phyloP scores from a whole-genome alignment of 2,797 vertebrate genomes.

The Brachyrhaphis roseni region DNA sequence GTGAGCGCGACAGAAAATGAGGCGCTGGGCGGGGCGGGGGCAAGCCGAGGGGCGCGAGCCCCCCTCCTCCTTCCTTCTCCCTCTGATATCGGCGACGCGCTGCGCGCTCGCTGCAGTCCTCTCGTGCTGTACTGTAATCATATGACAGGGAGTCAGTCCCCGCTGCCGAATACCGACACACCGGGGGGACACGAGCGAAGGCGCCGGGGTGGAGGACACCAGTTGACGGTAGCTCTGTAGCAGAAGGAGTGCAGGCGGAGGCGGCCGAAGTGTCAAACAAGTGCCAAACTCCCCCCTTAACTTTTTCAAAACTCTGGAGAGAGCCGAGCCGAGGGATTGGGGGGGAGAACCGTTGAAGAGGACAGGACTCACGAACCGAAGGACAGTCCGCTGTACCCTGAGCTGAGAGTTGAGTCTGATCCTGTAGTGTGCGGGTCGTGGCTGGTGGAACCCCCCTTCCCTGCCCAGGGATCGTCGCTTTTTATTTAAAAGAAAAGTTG shows the following conservation, averaged over 20 bases:
- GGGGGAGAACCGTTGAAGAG: conserved; percentile 24
- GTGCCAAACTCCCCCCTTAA: conserved; percentile 34
- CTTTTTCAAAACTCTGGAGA: conserved; percentile 61
- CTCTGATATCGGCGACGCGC: conserved; percentile 60
- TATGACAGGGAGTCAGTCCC: conserved; percentile 77
- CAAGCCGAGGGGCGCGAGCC: conserved; percentile 38
- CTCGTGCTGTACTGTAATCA: conserved; percentile 78
- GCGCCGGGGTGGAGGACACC: conserved; percentile 23
- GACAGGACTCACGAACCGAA: conserved; percentile 29
- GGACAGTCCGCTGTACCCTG: conserved; percentile 34
- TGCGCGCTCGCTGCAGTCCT: conserved; percentile 59
- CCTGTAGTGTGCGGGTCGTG: conserved; percentile 50
- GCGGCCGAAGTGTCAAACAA: conserved; percentile 24
- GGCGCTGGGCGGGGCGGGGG: conserved; percentile 18
- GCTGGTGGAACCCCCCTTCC: conserved; percentile 30
- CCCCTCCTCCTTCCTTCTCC: conserved; percentile 1
- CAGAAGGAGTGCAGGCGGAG: conserved; percentile 30
- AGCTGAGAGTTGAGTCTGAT: conserved; percentile 41
- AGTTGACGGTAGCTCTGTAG: conserved; percentile 14
- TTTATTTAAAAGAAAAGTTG: background rate
- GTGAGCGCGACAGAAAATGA: background rate
- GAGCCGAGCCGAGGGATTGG: conserved; percentile 31
- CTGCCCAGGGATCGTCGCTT: conserved; percentile 46
- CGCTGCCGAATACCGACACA: conserved; percentile 70
- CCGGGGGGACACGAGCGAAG: conserved; percentile 45